Evolutionary conservation across 2,113 vertebrate species (phyloP), one percentile per base, ranked within the genome.

Genomic region (Ciconia stormi): DNA sequence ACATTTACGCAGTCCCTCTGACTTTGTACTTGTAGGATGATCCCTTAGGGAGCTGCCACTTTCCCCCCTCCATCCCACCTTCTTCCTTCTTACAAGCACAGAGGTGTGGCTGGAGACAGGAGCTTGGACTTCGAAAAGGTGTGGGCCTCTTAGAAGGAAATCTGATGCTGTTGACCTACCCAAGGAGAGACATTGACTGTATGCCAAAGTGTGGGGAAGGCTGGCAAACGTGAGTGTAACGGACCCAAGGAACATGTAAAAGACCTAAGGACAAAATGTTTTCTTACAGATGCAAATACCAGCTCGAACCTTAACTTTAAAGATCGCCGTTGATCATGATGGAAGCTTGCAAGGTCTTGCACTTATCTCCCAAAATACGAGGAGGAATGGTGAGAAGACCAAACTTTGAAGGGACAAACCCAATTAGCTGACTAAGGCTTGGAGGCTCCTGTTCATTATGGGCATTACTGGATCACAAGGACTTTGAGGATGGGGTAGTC

Each of bases 21-120:
- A 84, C 77, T 93, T 94, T 36, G 52, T 92, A 70, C 69, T 82
- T 85, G 77, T 53, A 91, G 88, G 59, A 91, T 73, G 77, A 91
- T 83, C 40, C 84, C 62, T 84, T 61, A 77, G 84, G 79, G 85
- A 95, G 25, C 71, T 79, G 34, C 19, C 16, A 76, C 72, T 85
- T 91, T 56, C 15, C 19, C 55, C 36, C 19, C 32, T 66, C 32
- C 46, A 62, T 52, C 65, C 71, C 38, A 69, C 32, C 67, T 92
- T 84, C 67, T 89, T 95, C 66, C 29, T 79, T 82, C 80, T 61
- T 84, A 70, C 32, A 62, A 65, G 55, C 40, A 84, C 19, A 69
- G 94, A 58, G 22, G 30, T 49, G 69, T 79, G 59, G 66, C 66
- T 92, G 58, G 71, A 95, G 84, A 40, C 40, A 62, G 82, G 52